A percentile compares a stretch with the other conserved stretches of the same genome.
Evolutionary conservation across 53 echinoderm and acorn worm genomes (phyloP).

Genomic region (Stichopus horrens): DNA sequence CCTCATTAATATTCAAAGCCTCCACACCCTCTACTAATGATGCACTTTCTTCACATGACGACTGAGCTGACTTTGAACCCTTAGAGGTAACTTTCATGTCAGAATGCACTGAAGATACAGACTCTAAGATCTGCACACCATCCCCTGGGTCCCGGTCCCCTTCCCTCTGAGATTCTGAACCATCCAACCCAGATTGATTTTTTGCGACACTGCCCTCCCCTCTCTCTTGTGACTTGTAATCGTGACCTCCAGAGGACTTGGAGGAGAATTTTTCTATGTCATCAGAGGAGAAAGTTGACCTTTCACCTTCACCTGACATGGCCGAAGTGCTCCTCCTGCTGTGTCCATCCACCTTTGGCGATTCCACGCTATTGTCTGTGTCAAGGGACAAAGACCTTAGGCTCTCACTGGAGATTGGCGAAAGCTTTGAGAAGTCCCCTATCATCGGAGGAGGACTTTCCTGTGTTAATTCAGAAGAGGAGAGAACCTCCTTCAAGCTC

Average conservation of each 20-base stretch:
- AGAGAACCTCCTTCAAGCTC: not conserved
- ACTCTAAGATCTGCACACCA: not conserved
- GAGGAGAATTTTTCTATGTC: not conserved
- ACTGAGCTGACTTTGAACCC: not conserved
- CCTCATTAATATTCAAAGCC: not conserved
- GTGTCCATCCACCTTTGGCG: constrained; percentile 35
- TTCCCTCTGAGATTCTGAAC: not conserved
- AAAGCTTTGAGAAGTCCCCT: not conserved
- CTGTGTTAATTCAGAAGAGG: not conserved
- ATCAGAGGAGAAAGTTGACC: not conserved
- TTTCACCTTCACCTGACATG: constrained; percentile 32
- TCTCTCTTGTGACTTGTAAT: not conserved
- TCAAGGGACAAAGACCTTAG: constrained; percentile 11
- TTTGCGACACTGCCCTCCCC: not conserved
- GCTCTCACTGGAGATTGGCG: constrained; percentile 36
- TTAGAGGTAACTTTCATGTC: not conserved
- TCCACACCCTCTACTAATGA: not conserved
- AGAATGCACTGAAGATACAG: not conserved
- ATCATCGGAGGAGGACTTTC: not conserved
- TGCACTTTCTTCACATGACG: not conserved
- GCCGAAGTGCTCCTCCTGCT: constrained; percentile 38
- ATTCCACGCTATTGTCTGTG: constrained; percentile 43
- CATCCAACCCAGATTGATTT: not conserved
- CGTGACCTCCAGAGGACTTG: not conserved
- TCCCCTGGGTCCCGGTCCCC: not conserved